Base-by-base conservation (phyloP, 2,113 vertebrate genomes). In the Dermatemys mawii region DNA sequence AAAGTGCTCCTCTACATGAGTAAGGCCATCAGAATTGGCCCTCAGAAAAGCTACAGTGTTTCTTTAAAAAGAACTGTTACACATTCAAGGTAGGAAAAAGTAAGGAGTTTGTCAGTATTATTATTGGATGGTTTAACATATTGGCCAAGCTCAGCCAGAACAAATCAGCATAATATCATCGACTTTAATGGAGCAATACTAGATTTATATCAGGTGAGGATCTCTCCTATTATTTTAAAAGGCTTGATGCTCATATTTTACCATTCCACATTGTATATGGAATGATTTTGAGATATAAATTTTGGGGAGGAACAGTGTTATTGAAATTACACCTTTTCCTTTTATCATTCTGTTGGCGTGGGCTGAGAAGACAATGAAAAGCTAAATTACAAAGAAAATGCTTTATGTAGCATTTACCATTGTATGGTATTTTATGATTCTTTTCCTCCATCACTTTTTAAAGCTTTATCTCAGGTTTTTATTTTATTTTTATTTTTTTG, bases 231-330 rank as follows among this genome's bases (percentile, higher is more conserved):
- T 91, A 90, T 90, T 78, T 92, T 92, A 80, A 90, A 55, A 90
- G 75, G 78, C 49, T 22, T 51, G 60, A 89, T 70, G 41, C 24
- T 81, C 92, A 89, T 90, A 90, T 84, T 96, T 79, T 63, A 95
- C 46, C 73, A 82, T 80, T 90, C 93, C 88, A 85, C 41, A 76
- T 17, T 32, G 29, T 6, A 11, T 38, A 86, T 90, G 51, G 9
- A 97, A 93, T 91, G n/a, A n/a, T 73, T 84, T 87, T 88, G 80
- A 90, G 80, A 79, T 48, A 89, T 32, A 90, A 53, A 96, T 60
- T 83, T 87, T 84, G 55, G 83, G 88, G 79, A 63, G 51, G 76
- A 93, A 70, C n/a, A 90, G 85, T n/a, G 51, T 83, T 87, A 51
- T 76, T 92, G 94, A 90, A 91, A 44, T 70, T 46, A 48, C 29